A percentile compares a stretch with the other conserved stretches of the same genome.
Conservation (phyloP, 2,113 vertebrate genomes). For the Hylia prasina region DNA sequence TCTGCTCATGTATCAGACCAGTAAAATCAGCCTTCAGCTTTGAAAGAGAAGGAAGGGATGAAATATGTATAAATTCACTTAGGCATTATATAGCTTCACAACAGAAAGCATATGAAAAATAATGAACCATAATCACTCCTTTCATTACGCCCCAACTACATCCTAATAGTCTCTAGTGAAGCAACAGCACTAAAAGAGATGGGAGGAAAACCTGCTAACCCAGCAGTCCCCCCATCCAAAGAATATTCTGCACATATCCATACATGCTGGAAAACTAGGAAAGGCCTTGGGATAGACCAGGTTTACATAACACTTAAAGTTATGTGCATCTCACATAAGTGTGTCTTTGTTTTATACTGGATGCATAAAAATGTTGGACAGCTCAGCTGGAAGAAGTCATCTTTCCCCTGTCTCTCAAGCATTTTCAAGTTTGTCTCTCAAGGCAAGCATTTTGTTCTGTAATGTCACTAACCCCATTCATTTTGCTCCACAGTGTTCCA, state of each 20-base stretch:
- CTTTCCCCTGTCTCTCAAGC: background rate
- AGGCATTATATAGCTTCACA: constrained; percentile 1
- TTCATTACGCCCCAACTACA: background rate
- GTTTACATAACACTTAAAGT: background rate
- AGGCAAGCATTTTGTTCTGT: background rate
- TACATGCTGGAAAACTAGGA: background rate
- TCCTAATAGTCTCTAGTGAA: background rate
- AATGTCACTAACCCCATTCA: constrained; percentile 25
- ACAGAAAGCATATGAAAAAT: constrained; percentile 20
- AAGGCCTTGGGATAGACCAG: background rate
- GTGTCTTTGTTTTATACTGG: background rate
- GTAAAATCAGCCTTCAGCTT: background rate
- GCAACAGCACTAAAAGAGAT: background rate
- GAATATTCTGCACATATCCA: background rate
- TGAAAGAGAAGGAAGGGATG: background rate
- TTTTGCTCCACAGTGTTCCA: background rate
- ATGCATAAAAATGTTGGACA: background rate
- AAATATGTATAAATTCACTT: background rate
- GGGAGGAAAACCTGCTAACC: background rate
- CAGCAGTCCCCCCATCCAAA: background rate
- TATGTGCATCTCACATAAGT: background rate
- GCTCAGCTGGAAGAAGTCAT: background rate
- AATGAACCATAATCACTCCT: background rate
- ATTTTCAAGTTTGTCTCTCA: background rate
- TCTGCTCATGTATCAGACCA: background rate